A percentile compares a stretch with the other conserved stretches of the same genome.
phyloP scores from a whole-genome alignment of 2,888 invertebrate genomes.

The Pantelozetes paolii region DNA sequence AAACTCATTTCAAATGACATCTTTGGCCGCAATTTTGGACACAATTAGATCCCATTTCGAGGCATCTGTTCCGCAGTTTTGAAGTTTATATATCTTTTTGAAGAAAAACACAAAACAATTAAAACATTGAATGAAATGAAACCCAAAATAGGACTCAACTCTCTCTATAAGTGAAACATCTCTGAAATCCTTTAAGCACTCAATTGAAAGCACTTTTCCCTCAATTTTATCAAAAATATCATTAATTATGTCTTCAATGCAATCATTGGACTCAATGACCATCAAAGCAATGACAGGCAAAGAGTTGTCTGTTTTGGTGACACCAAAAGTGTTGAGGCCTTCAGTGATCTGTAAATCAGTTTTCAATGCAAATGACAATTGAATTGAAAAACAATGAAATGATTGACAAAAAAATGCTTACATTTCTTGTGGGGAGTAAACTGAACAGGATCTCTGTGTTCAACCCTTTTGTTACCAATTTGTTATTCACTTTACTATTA shows the following conservation, averaged over 20 bases:
- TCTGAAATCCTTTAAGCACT: neutral
- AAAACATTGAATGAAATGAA: neutral
- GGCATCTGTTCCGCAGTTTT: neutral
- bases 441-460: constrained; percentile 6
- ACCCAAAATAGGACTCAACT: neutral
- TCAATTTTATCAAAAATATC: neutral
- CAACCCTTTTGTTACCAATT: constrained; percentile 24
- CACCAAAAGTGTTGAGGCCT: constrained; percentile 16
- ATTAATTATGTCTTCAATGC: neutral
- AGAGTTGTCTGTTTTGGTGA: neutral
- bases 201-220: neutral
- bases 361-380: too few relatives aligned
- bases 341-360: constrained; percentile 22
- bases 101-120: neutral
- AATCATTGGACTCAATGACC: neutral
- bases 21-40: constrained; percentile 3
- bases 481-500: neutral
- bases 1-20: constrained; percentile 22
- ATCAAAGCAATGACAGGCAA: neutral
- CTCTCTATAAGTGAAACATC: neutral
- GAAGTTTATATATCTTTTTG: constrained; percentile 1
- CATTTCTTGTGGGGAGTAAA: neutral
- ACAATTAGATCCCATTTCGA: constrained; percentile 22
- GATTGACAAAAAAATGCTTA: neutral
- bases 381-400: neutral